Evolutionary conservation across 2,797 vertebrate species (phyloP).

Genomic region (Avahi laniger): DNA sequence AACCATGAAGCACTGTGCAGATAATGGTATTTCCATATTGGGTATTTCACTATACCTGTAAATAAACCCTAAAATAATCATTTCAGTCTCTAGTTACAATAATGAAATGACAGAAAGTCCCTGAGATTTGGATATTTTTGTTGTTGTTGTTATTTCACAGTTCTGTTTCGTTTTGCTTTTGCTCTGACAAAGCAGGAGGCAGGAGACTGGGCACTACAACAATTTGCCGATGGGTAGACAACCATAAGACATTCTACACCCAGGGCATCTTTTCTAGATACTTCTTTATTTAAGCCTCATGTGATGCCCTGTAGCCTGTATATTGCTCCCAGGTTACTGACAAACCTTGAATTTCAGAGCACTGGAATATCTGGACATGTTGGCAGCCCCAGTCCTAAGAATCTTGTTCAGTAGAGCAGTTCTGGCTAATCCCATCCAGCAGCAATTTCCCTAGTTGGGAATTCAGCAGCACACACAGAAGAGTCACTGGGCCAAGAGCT

Average conservation of each 20-base stretch:
- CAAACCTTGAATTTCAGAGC: neutral
- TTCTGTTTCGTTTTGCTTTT: neutral
- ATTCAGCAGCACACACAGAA: neutral
- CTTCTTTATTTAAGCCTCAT: neutral
- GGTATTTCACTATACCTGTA: neutral
- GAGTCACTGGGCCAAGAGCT: neutral
- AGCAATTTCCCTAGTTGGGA: neutral
- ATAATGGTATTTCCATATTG: neutral
- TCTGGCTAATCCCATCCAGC: neutral
- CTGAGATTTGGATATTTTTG: neutral
- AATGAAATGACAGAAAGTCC: neutral
- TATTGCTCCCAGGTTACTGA: neutral
- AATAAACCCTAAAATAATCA: constrained; percentile 30
- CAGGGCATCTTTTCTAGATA: neutral
- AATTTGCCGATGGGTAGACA: neutral
- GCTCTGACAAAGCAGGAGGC: neutral
- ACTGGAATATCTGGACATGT: neutral
- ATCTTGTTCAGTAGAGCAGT: neutral
- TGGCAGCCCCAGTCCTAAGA: neutral
- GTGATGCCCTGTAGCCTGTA: neutral
- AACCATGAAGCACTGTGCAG: neutral
- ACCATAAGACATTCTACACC: neutral
- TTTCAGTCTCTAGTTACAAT: neutral
- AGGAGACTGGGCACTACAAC: neutral
- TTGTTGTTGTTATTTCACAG: neutral